phyloP scores from a whole-genome alignment of 2,888 invertebrate species.

The Petrophora chlorosata region DNA sequence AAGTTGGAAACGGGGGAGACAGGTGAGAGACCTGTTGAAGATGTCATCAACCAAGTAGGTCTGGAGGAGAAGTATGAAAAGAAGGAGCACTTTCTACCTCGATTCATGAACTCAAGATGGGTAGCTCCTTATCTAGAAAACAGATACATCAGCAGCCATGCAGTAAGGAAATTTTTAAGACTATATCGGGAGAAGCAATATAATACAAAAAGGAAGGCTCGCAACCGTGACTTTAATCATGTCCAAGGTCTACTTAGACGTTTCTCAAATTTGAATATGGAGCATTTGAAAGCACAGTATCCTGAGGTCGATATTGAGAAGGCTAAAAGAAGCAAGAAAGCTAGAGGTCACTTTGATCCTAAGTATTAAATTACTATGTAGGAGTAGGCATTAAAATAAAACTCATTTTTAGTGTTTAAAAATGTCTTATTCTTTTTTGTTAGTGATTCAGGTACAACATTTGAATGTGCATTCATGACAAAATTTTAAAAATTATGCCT shows the following conservation, averaged over 20 bases:
- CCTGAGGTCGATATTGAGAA: slow-evolving; percentile 90
- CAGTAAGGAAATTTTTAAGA: slow-evolving; percentile 82
- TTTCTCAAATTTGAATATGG: slow-evolving; percentile 90
- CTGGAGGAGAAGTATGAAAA: slow-evolving; percentile 81
- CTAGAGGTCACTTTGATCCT: slow-evolving; percentile 85
- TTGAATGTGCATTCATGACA: too few relatives aligned
- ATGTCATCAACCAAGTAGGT: slow-evolving; percentile 85
- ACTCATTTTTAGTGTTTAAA: neutral
- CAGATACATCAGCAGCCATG: slow-evolving; percentile 78
- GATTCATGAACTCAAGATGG: slow-evolving; percentile 87
- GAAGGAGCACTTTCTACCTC: slow-evolving; percentile 86
- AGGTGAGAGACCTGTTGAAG: slow-evolving; percentile 89
- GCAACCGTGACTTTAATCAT: slow-evolving; percentile 86
- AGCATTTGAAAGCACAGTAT: slow-evolving; percentile 87
- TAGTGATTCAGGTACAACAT: too few relatives aligned
- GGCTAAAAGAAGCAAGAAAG: slow-evolving; percentile 81
- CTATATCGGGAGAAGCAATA: slow-evolving; percentile 87
- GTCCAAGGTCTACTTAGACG: slow-evolving; percentile 87
- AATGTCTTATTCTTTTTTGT: too few relatives aligned
- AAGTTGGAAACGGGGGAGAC: slow-evolving; percentile 94
- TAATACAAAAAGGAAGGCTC: slow-evolving; percentile 81
- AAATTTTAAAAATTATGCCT: too few relatives aligned
- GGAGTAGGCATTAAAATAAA: slow-evolving; percentile 13
- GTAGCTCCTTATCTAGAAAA: slow-evolving; percentile 82
- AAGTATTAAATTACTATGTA: slow-evolving; percentile 53